Conservation (phyloP, 1,140 invertebrate species). For the Carcinoscorpius rotundicauda region DNA sequence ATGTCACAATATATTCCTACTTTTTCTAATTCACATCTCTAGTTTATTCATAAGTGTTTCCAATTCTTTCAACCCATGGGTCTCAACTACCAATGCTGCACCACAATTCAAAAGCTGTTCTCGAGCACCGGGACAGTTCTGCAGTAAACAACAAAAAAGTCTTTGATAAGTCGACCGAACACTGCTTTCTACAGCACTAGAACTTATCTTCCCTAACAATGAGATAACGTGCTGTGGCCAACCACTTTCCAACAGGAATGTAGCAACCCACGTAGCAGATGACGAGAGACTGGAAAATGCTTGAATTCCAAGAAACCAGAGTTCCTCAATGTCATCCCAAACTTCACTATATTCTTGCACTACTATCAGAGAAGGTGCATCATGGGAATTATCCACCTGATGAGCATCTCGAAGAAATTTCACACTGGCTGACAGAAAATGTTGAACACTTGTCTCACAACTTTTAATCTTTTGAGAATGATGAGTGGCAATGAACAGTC, state of each 20-base stretch:
- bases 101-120: no score
- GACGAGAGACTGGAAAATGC: constrained; percentile 66
- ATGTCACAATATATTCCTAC: no score
- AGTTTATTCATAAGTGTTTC: no score
- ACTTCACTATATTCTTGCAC: constrained; percentile 69
- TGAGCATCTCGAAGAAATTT: constrained; percentile 86
- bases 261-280: constrained; percentile 71
- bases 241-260: constrained; percentile 81
- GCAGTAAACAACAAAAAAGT: constrained; percentile 67
- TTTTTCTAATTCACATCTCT: no score
- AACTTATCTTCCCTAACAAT: constrained; percentile 62
- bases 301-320: constrained; percentile 90
- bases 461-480: constrained; percentile 43
- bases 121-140: constrained; percentile 50
- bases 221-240: constrained; percentile 76
- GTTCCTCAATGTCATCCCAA: constrained; percentile 76
- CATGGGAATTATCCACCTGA: constrained; percentile 62
- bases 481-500: constrained; percentile 68
- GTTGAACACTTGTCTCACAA: constrained; percentile 22
- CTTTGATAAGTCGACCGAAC: constrained; percentile 81
- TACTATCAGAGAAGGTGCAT: constrained; percentile 58
- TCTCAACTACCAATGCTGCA: no score
- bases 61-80: no score
- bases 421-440: constrained; percentile 36
- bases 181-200: constrained; percentile 61